phyloP scores from a whole-genome alignment of 2,113 vertebrate genomes.

The Cryptoleucopteryx plumbea region DNA sequence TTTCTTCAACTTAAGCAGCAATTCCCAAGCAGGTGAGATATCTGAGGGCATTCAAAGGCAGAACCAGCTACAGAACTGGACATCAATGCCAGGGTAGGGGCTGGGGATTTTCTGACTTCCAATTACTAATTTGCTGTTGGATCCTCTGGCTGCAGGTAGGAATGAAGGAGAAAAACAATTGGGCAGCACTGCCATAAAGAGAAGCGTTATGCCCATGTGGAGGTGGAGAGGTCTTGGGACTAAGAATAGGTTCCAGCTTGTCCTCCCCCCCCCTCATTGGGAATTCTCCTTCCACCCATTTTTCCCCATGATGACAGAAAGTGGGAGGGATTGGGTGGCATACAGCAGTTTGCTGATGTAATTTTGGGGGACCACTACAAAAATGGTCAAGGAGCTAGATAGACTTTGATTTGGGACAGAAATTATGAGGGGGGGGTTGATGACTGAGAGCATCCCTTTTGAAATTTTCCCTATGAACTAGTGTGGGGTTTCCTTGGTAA shows the following conservation, averaged over 20 bases:
- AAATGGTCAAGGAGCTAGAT: neutral
- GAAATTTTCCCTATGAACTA: fast-evolving
- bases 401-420: neutral
- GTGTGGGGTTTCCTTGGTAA: neutral
- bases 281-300: neutral
- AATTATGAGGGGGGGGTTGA: neutral
- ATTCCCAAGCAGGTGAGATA: neutral
- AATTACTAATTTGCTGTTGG: neutral
- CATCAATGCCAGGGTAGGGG: neutral
- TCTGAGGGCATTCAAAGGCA: neutral
- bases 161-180: neutral
- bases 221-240: neutral
- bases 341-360: neutral
- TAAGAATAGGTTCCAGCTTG: neutral
- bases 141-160: neutral
- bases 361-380: neutral
- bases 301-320: neutral
- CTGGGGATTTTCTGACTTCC: neutral
- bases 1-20: neutral
- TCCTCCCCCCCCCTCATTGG: neutral
- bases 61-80: neutral
- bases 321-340: neutral
- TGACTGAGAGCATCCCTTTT: neutral
- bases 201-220: fast-evolving
- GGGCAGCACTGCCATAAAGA: fast-evolving